Base-by-base conservation (phyloP, 2,797 vertebrate species). In the Balearica regulorum region DNA sequence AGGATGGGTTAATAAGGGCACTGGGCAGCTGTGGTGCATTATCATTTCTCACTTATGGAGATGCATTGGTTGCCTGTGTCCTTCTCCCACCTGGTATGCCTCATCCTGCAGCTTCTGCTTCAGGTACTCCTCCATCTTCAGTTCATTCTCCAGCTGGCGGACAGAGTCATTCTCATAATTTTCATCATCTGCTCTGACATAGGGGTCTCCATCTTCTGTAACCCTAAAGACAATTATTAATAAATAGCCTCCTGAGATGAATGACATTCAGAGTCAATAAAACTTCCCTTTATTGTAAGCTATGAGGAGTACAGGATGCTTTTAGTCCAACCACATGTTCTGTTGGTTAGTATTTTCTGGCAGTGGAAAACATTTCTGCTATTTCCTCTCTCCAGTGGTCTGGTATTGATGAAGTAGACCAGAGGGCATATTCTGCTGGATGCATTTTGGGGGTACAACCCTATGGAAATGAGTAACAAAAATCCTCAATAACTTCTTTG, bases 71-170 rank as follows among this genome's bases (percentile, higher is more conserved):
- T 75, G 88, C 49, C 43, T 9, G 8, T 71, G 61, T 95, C 62
- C 41, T 48, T 93, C 62, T 91, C 83, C 39, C 97, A 99, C 99
- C 99, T 99, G 98, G 96, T 99, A 99, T 2, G 98, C 97, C 96
- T 99, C 99, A 72, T 99, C 99, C 90, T 98, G 98, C 94, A 99
- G 98, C 95, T 98, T 98, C 97, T 99, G 99, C 96, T 99, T 99
- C 96, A 99, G 98, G 80, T 99, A 98, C 58, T 99, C 99, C 72
- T 99, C 99, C 98, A 99, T 98, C 86, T 98, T 98, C 91, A 99
- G 98, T 91, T 99, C 99, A 0, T 98, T 98, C 96, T 99, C 99
- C 96, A 99, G 98, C 97, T 99, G 99, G 94, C 97, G 98, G 62
- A 99, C 99, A 51, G 99, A 98, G 88, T 99, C 98, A 9, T 98